These are phyloP conservation scores for Synaphobranchus kaupii DNA, from an alignment of 2,797 vertebrate species.

Conservation along the genomic window DNA sequence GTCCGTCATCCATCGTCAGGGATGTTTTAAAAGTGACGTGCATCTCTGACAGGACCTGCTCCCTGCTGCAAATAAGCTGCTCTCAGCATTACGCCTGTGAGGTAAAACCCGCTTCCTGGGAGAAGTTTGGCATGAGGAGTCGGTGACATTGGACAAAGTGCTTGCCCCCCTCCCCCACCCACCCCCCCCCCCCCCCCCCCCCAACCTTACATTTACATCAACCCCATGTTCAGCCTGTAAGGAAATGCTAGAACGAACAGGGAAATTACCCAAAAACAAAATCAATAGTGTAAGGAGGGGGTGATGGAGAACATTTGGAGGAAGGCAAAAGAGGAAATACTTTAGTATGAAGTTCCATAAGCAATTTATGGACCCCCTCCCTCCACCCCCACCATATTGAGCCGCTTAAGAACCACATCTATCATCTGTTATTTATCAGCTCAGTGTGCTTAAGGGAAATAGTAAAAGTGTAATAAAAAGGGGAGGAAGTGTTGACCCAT, in stretches of 20 bases:
- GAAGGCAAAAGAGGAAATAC: neutral
- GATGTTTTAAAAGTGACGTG: neutral
- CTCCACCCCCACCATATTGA: neutral
- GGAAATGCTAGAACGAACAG: neutral
- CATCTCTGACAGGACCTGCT: conserved; percentile 11
- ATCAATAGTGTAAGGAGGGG: neutral
- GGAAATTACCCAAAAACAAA: neutral
- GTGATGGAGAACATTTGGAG: neutral
- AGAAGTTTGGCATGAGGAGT: neutral
- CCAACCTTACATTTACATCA: neutral
- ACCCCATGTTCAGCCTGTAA: neutral
- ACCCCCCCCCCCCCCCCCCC: neutral
- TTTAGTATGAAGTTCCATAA: neutral
- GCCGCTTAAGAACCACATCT: neutral
- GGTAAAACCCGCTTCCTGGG: conserved; percentile 28
- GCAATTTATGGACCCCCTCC: neutral
- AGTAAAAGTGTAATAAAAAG: neutral
- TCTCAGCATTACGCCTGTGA: conserved; percentile 21
- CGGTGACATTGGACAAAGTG: conserved; percentile 28
- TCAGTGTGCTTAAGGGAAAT: neutral
- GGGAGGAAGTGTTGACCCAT: neutral
- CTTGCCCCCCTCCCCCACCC: neutral
- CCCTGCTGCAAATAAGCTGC: neutral
- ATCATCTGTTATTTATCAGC: neutral
- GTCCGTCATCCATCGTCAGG: conserved; percentile 19